Evolutionary conservation across 2,888 invertebrate species (phyloP).

Genomic region (Hipparchia sbordonii): DNA sequence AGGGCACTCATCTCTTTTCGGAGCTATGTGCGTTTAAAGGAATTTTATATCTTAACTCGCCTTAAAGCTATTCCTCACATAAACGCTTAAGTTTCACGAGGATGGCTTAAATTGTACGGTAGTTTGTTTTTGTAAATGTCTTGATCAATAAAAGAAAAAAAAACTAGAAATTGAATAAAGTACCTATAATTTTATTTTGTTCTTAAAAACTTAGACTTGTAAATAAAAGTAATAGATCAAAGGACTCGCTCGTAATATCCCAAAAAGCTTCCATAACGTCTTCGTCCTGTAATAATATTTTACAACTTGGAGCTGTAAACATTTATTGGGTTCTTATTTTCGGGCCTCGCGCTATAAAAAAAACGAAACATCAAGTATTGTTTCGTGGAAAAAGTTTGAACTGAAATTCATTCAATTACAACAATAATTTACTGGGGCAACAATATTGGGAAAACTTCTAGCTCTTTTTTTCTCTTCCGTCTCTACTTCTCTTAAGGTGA

Average conservation of each 20-base stretch:
- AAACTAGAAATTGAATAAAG: background rate
- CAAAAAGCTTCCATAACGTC: conserved; percentile 16
- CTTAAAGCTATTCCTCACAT: no score
- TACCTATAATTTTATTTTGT: background rate
- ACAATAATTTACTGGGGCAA: background rate
- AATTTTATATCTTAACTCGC: no score
- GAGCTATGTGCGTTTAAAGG: no score
- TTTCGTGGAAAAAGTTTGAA: background rate
- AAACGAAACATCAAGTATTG: conserved; percentile 9
- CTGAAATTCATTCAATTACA: conserved; percentile 2
- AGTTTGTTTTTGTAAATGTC: no score
- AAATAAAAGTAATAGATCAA: background rate
- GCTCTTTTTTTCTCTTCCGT: background rate
- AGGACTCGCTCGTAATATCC: background rate
- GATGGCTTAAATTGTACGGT: no score
- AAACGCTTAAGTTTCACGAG: no score
- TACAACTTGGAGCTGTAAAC: conserved; percentile 25
- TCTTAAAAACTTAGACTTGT: background rate
- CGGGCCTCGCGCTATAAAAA: conserved; percentile 14
- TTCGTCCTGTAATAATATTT: conserved; percentile 24
- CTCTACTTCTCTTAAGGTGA: background rate
- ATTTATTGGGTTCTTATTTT: conserved; percentile 23
- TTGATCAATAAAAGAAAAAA: no score
- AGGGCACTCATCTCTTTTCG: no score
- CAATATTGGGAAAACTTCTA: background rate